Conservation (phyloP, 2,888 invertebrate species). For the Pomacea canaliculata region DNA sequence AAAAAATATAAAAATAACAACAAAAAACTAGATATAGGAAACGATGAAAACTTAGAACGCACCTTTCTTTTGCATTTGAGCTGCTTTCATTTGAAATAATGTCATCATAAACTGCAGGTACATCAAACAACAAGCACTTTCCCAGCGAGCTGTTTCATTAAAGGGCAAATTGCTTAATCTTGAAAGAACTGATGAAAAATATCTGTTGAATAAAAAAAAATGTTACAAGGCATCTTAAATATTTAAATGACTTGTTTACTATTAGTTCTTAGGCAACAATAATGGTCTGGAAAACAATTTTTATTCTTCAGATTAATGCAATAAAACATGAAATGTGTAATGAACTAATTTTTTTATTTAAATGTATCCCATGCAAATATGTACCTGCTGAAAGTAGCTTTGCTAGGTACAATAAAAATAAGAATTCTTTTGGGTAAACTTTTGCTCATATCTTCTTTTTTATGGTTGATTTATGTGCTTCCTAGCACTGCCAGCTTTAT, state of each 20-base stretch:
- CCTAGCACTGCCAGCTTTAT: no score
- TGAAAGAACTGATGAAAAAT: conserved; percentile 41
- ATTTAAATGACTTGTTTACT: neutral
- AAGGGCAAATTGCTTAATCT: conserved; percentile 45
- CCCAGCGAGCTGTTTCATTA: conserved; percentile 33
- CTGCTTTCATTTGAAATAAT: conserved; percentile 36
- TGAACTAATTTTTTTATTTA: no score
- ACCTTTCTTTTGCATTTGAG: conserved; percentile 43
- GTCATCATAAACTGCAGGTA: conserved; percentile 49
- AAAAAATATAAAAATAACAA: neutral
- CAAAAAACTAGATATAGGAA: neutral
- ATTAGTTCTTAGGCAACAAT: no score
- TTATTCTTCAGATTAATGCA: no score
- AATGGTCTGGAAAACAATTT: no score
- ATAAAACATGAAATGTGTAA: no score
- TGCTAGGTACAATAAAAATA: no score
- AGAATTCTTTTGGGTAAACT: no score
- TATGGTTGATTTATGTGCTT: no score
- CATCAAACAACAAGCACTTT: conserved; percentile 42
- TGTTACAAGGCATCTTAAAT: neutral
- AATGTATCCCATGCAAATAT: no score
- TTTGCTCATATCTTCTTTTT: no score
- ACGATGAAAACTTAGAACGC: neutral
- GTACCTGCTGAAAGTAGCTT: no score
- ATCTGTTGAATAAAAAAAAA: conserved; percentile 36